Evolutionary conservation across 2,797 vertebrate genomes (phyloP).

Genomic region (Acrossocheilus wenchowensis): DNA sequence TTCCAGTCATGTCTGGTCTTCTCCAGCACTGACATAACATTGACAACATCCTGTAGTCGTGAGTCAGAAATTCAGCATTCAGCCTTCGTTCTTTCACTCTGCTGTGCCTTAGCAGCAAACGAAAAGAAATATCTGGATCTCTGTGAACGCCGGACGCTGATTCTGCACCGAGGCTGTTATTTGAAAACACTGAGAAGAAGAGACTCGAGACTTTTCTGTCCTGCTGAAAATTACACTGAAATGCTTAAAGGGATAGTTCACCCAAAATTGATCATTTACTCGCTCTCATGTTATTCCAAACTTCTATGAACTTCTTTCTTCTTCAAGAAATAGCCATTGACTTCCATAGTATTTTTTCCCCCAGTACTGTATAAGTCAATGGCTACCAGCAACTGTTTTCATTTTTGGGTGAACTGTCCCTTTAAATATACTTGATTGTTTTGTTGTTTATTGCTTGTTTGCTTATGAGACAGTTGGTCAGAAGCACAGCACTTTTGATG

Average conservation of each 20-base stretch:
- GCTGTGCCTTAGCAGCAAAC: conserved; percentile 60
- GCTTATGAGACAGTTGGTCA: conserved; percentile 39
- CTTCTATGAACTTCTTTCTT: neutral
- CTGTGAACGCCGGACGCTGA: conserved; percentile 26
- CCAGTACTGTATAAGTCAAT: neutral
- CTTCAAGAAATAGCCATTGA: neutral
- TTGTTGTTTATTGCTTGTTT: conserved; percentile 40
- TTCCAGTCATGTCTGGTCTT: conserved; percentile 21
- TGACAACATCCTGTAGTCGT: conserved; percentile 16
- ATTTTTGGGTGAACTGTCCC: neutral
- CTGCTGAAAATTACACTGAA: conserved; percentile 49
- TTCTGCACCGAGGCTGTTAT: conserved; percentile 25
- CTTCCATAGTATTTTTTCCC: neutral
- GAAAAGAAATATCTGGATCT: neutral
- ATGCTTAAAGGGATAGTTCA: neutral
- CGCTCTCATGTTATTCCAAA: neutral
- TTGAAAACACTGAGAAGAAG: conserved; percentile 34
- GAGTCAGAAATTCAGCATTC: conserved; percentile 6
- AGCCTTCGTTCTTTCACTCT: conserved; percentile 52
- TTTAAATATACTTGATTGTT: conserved; percentile 40
- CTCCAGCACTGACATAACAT: neutral
- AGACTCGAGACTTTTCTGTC: conserved; percentile 38
- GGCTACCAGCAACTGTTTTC: neutral
- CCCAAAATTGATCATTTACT: neutral
- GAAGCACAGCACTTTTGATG: conserved; percentile 55